Evolutionary conservation across 2,888 invertebrate genomes (phyloP).

Genomic region (Caenorhabditis japonica): DNA sequence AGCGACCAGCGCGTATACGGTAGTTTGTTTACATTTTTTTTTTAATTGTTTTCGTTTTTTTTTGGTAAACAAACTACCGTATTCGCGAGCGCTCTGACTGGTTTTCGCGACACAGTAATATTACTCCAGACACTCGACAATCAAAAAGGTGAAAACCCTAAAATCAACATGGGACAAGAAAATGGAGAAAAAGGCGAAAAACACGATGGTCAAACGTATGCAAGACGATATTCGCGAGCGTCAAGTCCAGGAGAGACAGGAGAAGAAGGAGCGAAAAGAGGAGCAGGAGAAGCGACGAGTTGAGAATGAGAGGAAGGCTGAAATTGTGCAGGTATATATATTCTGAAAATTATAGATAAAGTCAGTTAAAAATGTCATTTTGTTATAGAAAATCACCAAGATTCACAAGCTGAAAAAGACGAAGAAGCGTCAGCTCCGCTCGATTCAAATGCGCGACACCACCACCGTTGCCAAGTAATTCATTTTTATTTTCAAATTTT

Average conservation of each 20-base stretch:
- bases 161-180: slow-evolving; percentile 70
- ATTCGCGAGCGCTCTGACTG: too few relatives aligned
- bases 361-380: not conserved
- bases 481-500: not conserved
- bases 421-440: slow-evolving; percentile 73
- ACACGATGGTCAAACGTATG: slow-evolving; percentile 60
- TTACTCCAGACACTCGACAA: slow-evolving; percentile 55
- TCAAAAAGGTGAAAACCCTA: slow-evolving; percentile 65
- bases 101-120: too few relatives aligned
- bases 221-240: slow-evolving; percentile 57
- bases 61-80: too few relatives aligned
- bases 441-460: slow-evolving; percentile 71
- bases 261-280: slow-evolving; percentile 61
- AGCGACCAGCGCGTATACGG: too few relatives aligned
- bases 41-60: too few relatives aligned
- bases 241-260: slow-evolving; percentile 54
- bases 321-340: slow-evolving; percentile 70
- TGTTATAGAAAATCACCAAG: slow-evolving; percentile 68
- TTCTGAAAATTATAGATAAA: not conserved
- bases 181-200: slow-evolving; percentile 65
- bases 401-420: slow-evolving; percentile 71
- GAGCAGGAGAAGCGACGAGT: slow-evolving; percentile 71
- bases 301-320: slow-evolving; percentile 72
- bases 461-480: slow-evolving; percentile 42
- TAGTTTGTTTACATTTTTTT: too few relatives aligned